These are phyloP conservation scores for Amblyjoppa fuscipennis DNA, from an alignment of 2,888 invertebrate genomes.

Conservation along the genomic window DNA sequence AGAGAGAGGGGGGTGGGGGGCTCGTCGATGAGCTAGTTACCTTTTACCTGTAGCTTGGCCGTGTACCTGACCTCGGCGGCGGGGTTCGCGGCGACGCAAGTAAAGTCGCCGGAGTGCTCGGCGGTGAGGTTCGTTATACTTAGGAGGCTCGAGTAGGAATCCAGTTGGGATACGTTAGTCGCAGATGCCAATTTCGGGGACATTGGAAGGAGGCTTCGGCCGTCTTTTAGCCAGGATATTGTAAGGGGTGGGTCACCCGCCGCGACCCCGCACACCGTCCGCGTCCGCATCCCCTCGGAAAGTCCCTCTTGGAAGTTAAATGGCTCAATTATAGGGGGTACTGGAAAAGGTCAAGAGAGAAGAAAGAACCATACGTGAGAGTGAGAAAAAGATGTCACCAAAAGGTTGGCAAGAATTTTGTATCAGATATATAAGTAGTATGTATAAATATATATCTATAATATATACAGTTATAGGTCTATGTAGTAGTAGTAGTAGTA, in stretches of 20 bases:
- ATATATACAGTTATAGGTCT: constrained; percentile 69
- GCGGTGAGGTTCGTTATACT: constrained; percentile 92
- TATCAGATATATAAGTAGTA: constrained; percentile 77
- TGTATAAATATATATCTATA: constrained; percentile 69
- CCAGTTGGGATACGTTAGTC: constrained; percentile 90
- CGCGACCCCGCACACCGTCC: constrained; percentile 93
- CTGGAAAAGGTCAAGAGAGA: constrained; percentile 88
- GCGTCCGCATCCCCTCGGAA: constrained; percentile 93
- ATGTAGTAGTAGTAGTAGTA: constrained; percentile 67
- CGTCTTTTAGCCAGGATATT: constrained; percentile 94
- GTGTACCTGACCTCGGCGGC: constrained; percentile 93
- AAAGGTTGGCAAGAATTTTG: constrained; percentile 79
- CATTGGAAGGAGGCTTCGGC: constrained; percentile 87
- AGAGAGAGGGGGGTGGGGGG: constrained; percentile 71
- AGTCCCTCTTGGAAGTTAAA: constrained; percentile 94
- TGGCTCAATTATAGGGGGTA: constrained; percentile 94
- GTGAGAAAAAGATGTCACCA: constrained; percentile 86
- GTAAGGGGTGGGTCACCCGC: constrained; percentile 93
- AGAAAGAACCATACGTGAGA: constrained; percentile 88
- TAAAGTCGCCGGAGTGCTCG: constrained; percentile 92
- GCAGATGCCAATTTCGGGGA: constrained; percentile 88
- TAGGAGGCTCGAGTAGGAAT: constrained; percentile 92
- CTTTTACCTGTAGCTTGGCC: constrained; percentile 93
- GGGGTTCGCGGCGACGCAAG: constrained; percentile 92
- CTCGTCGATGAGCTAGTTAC: constrained; percentile 87